Conservation (phyloP, 2,113 vertebrate species). For the Todiramphus saurophagus region DNA sequence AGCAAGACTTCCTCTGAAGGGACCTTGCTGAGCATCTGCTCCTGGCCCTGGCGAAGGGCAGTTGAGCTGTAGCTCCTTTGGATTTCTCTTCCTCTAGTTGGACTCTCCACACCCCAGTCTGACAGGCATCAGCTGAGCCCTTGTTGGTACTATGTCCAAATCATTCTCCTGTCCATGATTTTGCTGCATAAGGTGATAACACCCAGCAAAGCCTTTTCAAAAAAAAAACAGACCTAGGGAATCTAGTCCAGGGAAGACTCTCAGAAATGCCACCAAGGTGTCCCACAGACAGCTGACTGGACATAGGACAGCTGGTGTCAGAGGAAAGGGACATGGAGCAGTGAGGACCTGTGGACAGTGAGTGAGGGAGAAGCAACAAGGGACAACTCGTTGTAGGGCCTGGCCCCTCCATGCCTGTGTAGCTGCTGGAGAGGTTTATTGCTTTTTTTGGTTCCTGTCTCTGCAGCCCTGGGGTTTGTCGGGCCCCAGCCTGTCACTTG, state of each 20-base stretch:
- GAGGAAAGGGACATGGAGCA: background rate
- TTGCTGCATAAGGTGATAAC: background rate
- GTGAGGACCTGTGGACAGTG: background rate
- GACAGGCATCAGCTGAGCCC: background rate
- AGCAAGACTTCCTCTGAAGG: background rate
- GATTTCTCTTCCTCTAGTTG: background rate
- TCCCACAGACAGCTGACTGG: background rate
- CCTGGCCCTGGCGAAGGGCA: background rate
- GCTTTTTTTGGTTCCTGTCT: background rate
- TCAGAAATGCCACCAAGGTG: background rate
- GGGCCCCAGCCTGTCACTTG: background rate
- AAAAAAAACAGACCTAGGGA: background rate
- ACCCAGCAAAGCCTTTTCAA: background rate
- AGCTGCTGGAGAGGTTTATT: background rate
- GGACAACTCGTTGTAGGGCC: background rate
- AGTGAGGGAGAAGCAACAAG: background rate
- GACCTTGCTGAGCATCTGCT: background rate
- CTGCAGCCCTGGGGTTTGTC: background rate
- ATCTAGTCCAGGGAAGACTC: background rate
- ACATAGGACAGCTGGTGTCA: background rate
- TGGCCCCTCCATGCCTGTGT: background rate
- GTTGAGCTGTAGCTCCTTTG: background rate
- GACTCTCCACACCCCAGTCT: background rate
- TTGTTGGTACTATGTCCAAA: background rate
- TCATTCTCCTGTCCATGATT: background rate